Evolutionary conservation across 2,797 vertebrate genomes (phyloP), one percentile per base, ranked within the genome.

Genomic region (Parotocinclus haroldoi): DNA sequence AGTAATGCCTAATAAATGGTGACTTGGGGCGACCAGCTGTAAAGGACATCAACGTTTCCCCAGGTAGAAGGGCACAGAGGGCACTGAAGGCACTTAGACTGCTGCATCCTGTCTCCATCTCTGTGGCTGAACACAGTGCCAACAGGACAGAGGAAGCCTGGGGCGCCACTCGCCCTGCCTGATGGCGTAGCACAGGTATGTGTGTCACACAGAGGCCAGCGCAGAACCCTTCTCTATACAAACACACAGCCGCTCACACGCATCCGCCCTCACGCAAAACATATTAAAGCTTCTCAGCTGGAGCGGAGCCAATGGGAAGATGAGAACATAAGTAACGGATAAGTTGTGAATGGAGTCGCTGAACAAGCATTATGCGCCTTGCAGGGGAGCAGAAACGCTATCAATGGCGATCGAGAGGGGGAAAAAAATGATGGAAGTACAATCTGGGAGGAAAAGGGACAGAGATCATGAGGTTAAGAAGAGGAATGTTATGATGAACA

Each of bases 81-180:
- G 27, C 27, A 27, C 27, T 68, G 17, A 68, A 70, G 82, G 79
- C 5, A 83, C 74, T 77, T 68, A 74, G 70, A 78, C 72, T 71
- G 62, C 45, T 18, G 73, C 60, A 76, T 88, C 85, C 84, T 83
- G 83, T 82, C 82, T 85, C 78, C 82, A 78, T 84, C 83, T 85
- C 78, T 80, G 72, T 80, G 77, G 82, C 68, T 66, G 50, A 76
- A 58, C 63, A 19, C 75, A 9, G 77, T 79, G 81, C 84, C 80
- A 84, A 80, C 77, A 79, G 81, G 80, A 80, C 44, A 54, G 55
- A 80, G 79, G 78, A 83, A 83, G 61, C 54, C 0, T 19, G 46
- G 75, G 82, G 84, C 78, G 78, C 77, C 72, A 58, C 57, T 76
- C 36, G 13, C 77, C 79, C 42, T 65, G 81, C 81, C 79, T 71